Evolutionary conservation across 2,888 invertebrate genomes (phyloP).

Genomic region (Amblyjoppa fuscipennis): DNA sequence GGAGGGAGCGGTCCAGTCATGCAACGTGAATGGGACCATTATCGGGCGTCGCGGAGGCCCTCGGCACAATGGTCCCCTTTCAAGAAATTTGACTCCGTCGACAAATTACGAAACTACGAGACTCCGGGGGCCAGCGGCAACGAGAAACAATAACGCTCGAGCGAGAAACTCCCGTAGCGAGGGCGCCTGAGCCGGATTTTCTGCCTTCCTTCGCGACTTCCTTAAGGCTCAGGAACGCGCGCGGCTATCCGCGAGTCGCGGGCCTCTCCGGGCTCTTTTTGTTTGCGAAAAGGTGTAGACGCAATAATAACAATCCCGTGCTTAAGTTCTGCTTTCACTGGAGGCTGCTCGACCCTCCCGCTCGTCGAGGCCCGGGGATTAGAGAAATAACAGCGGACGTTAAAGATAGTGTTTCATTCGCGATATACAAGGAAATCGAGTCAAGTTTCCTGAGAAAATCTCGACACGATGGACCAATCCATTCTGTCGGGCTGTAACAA

Average conservation of each 20-base stretch:
- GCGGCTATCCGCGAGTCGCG: slow-evolving; percentile 24
- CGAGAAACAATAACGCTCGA: slow-evolving; percentile 76
- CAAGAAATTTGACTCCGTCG: slow-evolving; percentile 80
- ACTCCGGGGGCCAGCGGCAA: slow-evolving; percentile 64
- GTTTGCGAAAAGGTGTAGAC: slow-evolving; percentile 61
- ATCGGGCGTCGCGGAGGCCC: slow-evolving; percentile 69
- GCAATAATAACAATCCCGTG: slow-evolving; percentile 68
- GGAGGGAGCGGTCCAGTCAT: slow-evolving; percentile 64
- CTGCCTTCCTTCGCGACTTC: slow-evolving; percentile 26
- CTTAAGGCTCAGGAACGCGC: slow-evolving; percentile 17
- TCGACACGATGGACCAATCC: slow-evolving; percentile 1
- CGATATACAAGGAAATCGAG: slow-evolving; percentile 30
- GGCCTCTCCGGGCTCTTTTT: slow-evolving; percentile 38
- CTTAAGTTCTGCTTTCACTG: slow-evolving; percentile 30
- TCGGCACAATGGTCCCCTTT: slow-evolving; percentile 78
- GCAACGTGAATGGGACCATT: slow-evolving; percentile 79
- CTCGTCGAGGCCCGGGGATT: slow-evolving; percentile 47
- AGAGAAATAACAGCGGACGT: slow-evolving; percentile 55
- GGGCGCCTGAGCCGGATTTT: slow-evolving; percentile 1
- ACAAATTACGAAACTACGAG: slow-evolving; percentile 78
- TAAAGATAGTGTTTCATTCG: slow-evolving; percentile 57
- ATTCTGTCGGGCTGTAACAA: background rate
- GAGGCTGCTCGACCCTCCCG: slow-evolving; percentile 23
- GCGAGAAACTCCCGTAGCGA: slow-evolving; percentile 20
- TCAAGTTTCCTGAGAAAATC: slow-evolving; percentile 49